Evolutionary conservation across 2,888 invertebrate species (phyloP).

Genomic region (Cephus pulcher): DNA sequence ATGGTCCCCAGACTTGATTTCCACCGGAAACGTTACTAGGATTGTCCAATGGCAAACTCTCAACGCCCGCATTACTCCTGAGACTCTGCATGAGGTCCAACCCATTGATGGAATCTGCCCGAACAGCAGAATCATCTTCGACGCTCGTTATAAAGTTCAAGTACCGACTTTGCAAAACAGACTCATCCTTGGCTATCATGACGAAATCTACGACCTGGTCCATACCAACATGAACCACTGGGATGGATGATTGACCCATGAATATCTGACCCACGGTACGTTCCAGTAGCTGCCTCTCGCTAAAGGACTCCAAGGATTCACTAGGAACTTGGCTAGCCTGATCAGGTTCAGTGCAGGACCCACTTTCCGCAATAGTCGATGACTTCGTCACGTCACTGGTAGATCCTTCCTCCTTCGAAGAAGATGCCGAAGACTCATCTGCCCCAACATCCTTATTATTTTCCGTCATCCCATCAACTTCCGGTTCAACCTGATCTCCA

Average conservation of each 20-base stretch:
- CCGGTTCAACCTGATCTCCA: not conserved
- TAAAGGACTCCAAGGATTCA: not conserved
- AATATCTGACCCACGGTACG: not conserved
- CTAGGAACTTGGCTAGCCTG: not conserved
- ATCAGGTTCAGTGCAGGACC: not conserved
- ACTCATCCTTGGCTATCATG: slow-evolving; percentile 37
- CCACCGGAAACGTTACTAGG: slow-evolving; percentile 20
- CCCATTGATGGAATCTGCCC: slow-evolving; percentile 2
- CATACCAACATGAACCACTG: slow-evolving; percentile 26
- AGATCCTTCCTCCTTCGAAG: not conserved
- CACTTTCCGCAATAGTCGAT: not conserved
- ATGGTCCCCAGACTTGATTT: slow-evolving; percentile 35
- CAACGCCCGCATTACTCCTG: slow-evolving; percentile 6
- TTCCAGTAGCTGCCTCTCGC: not conserved
- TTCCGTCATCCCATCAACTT: not conserved
- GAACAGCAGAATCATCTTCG: slow-evolving; percentile 39
- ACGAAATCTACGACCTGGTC: slow-evolving; percentile 38
- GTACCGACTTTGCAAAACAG: slow-evolving; percentile 40
- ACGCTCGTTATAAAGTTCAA: slow-evolving; percentile 55
- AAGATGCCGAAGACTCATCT: not conserved
- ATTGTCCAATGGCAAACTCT: slow-evolving; percentile 15
- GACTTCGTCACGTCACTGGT: not conserved
- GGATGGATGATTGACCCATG: slow-evolving; percentile 13
- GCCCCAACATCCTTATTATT: not conserved
- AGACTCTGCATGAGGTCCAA: not conserved